These are phyloP conservation scores for Globia sparganii DNA, from an alignment of 2,888 invertebrate species.

Conservation along the genomic window DNA sequence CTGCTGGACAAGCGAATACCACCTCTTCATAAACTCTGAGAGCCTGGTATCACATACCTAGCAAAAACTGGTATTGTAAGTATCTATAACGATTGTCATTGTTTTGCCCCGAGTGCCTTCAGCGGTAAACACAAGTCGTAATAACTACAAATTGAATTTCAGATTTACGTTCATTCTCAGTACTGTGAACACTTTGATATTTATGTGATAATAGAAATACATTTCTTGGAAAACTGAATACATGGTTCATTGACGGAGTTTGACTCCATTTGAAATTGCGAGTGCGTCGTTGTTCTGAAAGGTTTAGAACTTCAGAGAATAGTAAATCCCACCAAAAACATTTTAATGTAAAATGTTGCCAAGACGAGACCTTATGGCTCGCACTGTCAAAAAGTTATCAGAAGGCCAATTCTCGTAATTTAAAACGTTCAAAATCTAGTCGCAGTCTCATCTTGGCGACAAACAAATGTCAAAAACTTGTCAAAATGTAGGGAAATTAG, in stretches of 20 bases:
- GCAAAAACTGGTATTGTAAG: conserved; percentile 46
- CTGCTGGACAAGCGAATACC: conserved; percentile 53
- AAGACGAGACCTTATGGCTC: too few species aligned
- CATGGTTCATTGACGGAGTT: conserved; percentile 6
- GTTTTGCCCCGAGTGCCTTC: conserved; percentile 15
- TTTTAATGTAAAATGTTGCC: too few species aligned
- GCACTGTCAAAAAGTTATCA: too few species aligned
- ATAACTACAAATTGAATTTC: conserved; percentile 52
- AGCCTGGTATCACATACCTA: conserved; percentile 49
- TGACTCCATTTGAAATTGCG: conserved; percentile 9
- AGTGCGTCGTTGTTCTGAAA: not conserved
- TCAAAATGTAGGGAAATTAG: too few species aligned
- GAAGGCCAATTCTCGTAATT: too few species aligned
- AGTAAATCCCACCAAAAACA: too few species aligned
- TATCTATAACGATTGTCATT: conserved; percentile 49
- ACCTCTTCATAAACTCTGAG: conserved; percentile 42
- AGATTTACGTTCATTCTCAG: conserved; percentile 39
- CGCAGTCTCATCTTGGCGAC: too few species aligned
- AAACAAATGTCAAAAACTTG: too few species aligned
- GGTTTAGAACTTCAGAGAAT: not conserved
- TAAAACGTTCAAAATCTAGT: too few species aligned
- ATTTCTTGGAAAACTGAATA: conserved; percentile 37
- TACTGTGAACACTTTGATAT: conserved; percentile 18
- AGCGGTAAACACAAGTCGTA: conserved; percentile 18
- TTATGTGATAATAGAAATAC: conserved; percentile 11